Conservation (phyloP, 53 echinoderm and acorn worm genomes). For the Echinarachnius parma region DNA sequence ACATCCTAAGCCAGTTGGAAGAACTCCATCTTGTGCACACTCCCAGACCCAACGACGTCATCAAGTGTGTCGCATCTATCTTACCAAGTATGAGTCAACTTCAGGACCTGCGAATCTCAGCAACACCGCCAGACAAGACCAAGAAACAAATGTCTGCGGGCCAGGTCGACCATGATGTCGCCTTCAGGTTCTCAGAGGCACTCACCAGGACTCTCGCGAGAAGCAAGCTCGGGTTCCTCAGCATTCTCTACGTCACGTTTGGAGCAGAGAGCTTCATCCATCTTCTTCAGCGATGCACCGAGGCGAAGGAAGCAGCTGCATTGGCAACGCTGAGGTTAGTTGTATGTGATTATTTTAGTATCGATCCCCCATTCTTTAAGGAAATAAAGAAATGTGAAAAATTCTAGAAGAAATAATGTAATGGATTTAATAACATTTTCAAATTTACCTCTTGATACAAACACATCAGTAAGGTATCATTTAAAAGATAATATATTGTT, state of each 20-base stretch:
- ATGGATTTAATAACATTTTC: too few species aligned
- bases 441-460: too few species aligned
- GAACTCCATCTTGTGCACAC: slow-evolving; percentile 59
- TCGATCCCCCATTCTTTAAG: too few species aligned
- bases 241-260: slow-evolving; percentile 51
- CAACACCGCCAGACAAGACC: slow-evolving; percentile 24
- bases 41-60: slow-evolving; percentile 49
- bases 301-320: slow-evolving; percentile 4
- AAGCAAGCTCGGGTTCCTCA: slow-evolving; percentile 43
- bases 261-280: slow-evolving; percentile 21
- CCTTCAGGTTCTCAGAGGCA: not conserved
- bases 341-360: not conserved
- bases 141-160: not conserved
- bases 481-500: too few species aligned
- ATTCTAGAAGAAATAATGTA: too few species aligned
- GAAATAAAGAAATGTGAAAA: too few species aligned
- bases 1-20: slow-evolving; percentile 12
- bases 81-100: slow-evolving; percentile 22
- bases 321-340: slow-evolving; percentile 51
- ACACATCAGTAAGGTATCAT: too few species aligned
- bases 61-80: slow-evolving; percentile 28
- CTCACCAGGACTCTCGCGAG: not conserved
- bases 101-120: slow-evolving; percentile 54
- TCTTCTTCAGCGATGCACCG: slow-evolving; percentile 22
- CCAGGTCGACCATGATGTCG: not conserved